phyloP scores from a whole-genome alignment of 2,797 vertebrate genomes.

The Brotogeris chrysoptera region DNA sequence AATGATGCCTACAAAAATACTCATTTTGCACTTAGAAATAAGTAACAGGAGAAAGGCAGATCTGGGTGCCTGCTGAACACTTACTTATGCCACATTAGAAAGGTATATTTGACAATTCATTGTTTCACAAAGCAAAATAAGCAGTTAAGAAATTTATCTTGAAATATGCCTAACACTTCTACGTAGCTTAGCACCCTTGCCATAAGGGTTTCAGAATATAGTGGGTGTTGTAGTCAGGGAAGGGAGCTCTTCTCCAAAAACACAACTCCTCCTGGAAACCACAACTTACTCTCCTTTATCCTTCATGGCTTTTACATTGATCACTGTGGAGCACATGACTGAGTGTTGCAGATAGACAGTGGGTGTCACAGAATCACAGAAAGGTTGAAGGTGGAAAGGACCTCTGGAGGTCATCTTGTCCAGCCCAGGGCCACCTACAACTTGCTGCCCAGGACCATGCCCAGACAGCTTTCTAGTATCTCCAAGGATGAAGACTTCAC shows the following conservation, averaged over 20 bases:
- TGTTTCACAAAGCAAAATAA: not conserved
- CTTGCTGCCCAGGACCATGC: not conserved
- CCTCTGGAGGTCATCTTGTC: too few species aligned
- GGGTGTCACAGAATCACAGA: not conserved
- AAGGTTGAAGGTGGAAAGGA: not conserved
- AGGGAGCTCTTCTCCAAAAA: not conserved
- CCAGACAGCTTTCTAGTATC: not conserved
- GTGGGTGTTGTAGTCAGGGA: not conserved
- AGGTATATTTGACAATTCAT: not conserved
- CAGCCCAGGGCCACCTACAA: not conserved
- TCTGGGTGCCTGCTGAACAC: not conserved
- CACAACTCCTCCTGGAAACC: not conserved
- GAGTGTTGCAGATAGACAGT: rapidly evolving
- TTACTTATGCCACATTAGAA: not conserved
- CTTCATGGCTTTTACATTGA: not conserved
- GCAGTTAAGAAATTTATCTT: not conserved
- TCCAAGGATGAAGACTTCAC: not conserved
- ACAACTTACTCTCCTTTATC: not conserved
- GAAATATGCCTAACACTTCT: rapidly evolving
- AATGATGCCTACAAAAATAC: not conserved
- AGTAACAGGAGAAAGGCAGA: not conserved
- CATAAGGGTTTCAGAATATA: not conserved
- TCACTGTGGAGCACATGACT: rapidly evolving
- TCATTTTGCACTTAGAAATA: not conserved
- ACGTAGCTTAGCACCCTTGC: not conserved